phyloP scores from a whole-genome alignment of 2,797 vertebrate species.

The Catamblyrhynchus diadema region DNA sequence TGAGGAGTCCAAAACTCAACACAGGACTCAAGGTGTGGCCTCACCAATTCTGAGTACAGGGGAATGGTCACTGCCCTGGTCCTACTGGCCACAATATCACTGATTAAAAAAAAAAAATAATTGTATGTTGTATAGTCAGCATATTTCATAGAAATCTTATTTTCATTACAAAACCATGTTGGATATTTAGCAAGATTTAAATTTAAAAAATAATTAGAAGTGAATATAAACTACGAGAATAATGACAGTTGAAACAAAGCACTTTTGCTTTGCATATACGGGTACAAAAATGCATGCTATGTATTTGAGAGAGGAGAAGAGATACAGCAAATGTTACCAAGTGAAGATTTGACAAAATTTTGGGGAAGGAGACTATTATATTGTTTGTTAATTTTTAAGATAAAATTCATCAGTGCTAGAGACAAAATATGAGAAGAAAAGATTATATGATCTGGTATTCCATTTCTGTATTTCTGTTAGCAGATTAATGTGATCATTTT shows the following conservation, averaged over 20 bases:
- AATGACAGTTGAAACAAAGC: neutral
- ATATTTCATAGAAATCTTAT: neutral
- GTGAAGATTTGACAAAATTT: neutral
- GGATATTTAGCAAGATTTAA: neutral
- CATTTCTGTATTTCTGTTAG: neutral
- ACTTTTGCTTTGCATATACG: neutral
- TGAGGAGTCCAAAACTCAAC: neutral
- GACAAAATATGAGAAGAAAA: neutral
- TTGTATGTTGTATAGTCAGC: neutral
- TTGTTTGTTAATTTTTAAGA: neutral
- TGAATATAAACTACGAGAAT: neutral
- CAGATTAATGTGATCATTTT: neutral
- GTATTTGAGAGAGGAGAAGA: neutral
- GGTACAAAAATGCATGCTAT: neutral
- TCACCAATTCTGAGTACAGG: fast-evolving
- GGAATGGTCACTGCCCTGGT: fast-evolving
- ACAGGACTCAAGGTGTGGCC: fast-evolving
- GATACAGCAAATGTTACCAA: neutral
- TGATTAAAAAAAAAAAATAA: neutral
- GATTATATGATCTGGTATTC: neutral
- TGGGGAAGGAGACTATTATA: neutral
- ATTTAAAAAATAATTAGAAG: neutral
- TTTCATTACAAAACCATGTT: neutral
- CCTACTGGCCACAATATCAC: fast-evolving
- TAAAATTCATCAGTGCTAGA: neutral